Percentiles rank a stretch among this genome's conserved stretches.
Evolutionary conservation across 2,888 invertebrate genomes (phyloP).

Genomic region (Tachina lurida): DNA sequence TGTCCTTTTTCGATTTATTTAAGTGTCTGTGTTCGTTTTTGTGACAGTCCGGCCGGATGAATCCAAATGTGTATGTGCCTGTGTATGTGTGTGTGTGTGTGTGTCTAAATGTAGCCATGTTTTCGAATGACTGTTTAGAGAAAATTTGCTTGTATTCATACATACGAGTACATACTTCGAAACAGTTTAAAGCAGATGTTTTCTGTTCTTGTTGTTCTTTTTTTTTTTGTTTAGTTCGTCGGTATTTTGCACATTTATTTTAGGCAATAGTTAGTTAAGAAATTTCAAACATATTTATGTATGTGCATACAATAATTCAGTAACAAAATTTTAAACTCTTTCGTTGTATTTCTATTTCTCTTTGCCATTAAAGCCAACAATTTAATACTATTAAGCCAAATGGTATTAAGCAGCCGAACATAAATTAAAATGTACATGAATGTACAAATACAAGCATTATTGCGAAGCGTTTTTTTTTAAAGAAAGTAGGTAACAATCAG

Average conservation of each 20-base stretch:
- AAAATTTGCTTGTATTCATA: conserved; percentile 5
- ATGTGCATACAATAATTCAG: conserved; percentile 54
- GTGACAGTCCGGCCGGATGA: not conserved
- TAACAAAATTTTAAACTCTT: conserved; percentile 24
- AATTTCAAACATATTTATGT: conserved; percentile 42
- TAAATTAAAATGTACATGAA: conserved; percentile 15
- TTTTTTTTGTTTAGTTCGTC: no score
- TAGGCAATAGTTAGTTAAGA: conserved; percentile 38
- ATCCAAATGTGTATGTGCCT: not conserved
- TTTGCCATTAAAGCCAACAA: conserved; percentile 14
- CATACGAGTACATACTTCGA: not conserved
- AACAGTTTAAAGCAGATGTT: conserved; percentile 53
- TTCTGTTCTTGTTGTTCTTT: conserved; percentile 7
- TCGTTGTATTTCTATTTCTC: conserved; percentile 4
- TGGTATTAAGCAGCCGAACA: not conserved
- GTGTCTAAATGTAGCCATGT: conserved; percentile 1
- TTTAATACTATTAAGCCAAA: conserved; percentile 32
- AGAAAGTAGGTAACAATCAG: no score
- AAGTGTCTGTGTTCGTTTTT: conserved; percentile 20
- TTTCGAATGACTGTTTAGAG: conserved; percentile 21
- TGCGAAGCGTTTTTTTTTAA: no score
- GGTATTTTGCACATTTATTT: conserved; percentile 32
- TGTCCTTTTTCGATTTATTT: conserved; percentile 23
- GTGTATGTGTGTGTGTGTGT: not conserved
- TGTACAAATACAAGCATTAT: not conserved